Evolutionary conservation across 2,888 invertebrate species (phyloP).

Genomic region (Erannis defoliaria): DNA sequence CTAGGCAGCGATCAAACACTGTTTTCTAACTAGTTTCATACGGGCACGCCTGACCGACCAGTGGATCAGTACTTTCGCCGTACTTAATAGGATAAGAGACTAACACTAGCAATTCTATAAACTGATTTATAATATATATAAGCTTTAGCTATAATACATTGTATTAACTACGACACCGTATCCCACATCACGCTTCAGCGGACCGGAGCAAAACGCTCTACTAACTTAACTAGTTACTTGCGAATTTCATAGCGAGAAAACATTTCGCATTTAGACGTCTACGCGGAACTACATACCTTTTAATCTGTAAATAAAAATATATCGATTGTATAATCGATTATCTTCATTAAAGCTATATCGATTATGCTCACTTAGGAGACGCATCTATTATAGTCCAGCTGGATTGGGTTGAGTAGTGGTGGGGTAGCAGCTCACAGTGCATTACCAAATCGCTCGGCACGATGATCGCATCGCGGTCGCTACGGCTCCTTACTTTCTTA

Average conservation of each 20-base stretch:
- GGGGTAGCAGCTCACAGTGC: constrained; percentile 54
- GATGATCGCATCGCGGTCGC: constrained; percentile 67
- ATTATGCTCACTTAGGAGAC: not conserved
- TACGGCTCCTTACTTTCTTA: constrained; percentile 44
- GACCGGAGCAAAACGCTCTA: constrained; percentile 36
- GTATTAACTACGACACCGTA: not conserved
- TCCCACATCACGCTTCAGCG: constrained; percentile 32
- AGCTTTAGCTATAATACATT: no score
- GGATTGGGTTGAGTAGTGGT: constrained; percentile 42
- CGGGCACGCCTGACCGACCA: constrained; percentile 14
- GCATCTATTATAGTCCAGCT: constrained; percentile 44
- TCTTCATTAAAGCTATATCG: not conserved
- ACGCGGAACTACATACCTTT: constrained; percentile 19
- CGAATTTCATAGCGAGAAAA: constrained; percentile 41
- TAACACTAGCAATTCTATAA: not conserved
- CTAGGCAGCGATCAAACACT: constrained; percentile 14
- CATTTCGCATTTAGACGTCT: constrained; percentile 23
- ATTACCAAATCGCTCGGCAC: constrained; percentile 63
- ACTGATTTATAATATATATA: not conserved
- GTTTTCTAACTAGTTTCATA: constrained; percentile 45
- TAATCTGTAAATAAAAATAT: not conserved
- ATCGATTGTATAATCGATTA: constrained; percentile 19
- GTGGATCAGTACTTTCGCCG: constrained; percentile 22
- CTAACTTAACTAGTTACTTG: constrained; percentile 29
- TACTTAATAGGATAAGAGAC: constrained; percentile 2